Conservation (phyloP, 2,888 invertebrate species). For the Xanthostigma xanthostigma region DNA sequence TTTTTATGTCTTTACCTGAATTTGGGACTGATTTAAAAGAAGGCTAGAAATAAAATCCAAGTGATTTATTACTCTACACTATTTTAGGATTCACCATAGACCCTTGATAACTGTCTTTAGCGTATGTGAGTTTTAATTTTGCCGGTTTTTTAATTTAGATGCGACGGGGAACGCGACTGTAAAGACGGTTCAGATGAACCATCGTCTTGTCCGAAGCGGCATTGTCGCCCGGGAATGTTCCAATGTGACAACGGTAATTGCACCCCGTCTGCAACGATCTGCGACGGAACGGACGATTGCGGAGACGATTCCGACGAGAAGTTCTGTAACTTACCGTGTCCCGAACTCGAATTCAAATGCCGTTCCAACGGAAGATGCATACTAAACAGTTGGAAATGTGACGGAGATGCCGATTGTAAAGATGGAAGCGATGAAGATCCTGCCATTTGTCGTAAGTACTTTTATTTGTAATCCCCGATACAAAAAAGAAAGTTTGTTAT, state of each 20-base stretch:
- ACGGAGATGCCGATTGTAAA: conserved; percentile 88
- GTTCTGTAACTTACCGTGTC: conserved; percentile 72
- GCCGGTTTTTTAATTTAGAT: conserved; percentile 23
- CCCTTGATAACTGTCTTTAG: too few species aligned
- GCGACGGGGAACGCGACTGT: conserved; percentile 87
- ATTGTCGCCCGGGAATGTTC: conserved; percentile 82
- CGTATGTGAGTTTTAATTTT: too few species aligned
- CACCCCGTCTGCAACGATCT: conserved; percentile 82
- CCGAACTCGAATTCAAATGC: conserved; percentile 82
- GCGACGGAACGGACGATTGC: conserved; percentile 86
- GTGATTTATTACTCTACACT: too few species aligned
- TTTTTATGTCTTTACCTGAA: too few species aligned
- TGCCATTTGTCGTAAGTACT: conserved; percentile 55
- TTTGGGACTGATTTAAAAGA: too few species aligned
- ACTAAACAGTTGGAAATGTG: conserved; percentile 81
- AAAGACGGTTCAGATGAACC: conserved; percentile 86
- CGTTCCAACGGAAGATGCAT: conserved; percentile 77
- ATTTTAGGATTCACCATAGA: too few species aligned
- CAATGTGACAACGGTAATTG: conserved; percentile 89
- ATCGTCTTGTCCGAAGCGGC: conserved; percentile 63
- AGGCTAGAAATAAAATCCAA: too few species aligned
- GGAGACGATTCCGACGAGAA: conserved; percentile 80
- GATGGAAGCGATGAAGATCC: conserved; percentile 89
- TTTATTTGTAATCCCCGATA: not conserved
- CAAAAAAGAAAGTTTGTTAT: not conserved